Percentiles rank a stretch among this genome's conserved stretches.
These are phyloP conservation scores for Micrastur ruficollis DNA, from an alignment of 2,797 vertebrate species.

Conservation along the genomic window DNA sequence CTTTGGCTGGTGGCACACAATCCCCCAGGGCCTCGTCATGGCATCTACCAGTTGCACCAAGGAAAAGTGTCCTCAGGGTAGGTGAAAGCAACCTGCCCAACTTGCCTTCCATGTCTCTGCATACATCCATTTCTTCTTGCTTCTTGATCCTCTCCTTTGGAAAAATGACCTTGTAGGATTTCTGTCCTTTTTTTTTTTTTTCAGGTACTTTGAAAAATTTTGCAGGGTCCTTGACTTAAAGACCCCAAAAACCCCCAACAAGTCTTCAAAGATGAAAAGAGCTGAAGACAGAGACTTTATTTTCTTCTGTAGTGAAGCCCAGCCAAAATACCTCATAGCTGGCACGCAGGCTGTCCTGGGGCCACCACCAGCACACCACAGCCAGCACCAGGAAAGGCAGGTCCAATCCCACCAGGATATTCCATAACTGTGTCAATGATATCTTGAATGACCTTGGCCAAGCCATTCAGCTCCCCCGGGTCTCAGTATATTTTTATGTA, in stretches of 20 bases:
- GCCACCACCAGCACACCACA: not conserved
- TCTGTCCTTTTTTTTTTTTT: not conserved
- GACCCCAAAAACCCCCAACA: accelerated
- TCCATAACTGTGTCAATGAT: not conserved
- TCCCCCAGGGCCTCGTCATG: not conserved
- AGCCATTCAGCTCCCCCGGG: not conserved
- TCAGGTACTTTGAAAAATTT: not conserved
- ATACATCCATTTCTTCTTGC: not conserved
- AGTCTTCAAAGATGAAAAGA: not conserved
- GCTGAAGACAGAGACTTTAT: not conserved
- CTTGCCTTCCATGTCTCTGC: not conserved
- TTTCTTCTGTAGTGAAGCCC: not conserved
- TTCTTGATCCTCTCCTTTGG: not conserved
- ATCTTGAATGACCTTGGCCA: not conserved
- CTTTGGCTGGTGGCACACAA: not conserved
- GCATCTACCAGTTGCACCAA: not conserved
- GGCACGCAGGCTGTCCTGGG: not conserved
- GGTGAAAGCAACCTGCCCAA: not conserved
- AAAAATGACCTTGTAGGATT: not conserved
- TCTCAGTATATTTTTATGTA: not conserved
- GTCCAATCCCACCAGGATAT: not conserved
- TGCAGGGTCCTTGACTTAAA: not conserved
- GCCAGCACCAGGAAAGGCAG: not conserved
- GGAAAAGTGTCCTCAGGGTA: not conserved
- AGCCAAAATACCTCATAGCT: not conserved